These are phyloP conservation scores for Cryptus armator DNA, from an alignment of 2,888 invertebrate genomes.

Conservation along the genomic window DNA sequence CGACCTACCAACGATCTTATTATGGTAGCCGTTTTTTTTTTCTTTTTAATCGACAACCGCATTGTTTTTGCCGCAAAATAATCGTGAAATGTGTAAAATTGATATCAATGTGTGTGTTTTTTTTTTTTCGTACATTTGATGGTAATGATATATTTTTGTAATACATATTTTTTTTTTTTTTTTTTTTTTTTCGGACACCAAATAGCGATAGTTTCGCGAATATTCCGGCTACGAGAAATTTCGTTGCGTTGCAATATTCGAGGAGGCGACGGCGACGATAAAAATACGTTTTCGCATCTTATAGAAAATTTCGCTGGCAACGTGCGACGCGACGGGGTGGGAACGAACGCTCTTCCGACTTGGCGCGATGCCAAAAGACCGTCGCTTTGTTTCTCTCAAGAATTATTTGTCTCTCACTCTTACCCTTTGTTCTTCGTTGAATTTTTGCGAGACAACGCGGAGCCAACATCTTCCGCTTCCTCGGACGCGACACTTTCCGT, in stretches of 20 bases:
- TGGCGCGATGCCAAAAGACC: conserved; percentile 60
- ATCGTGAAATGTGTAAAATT: too few relatives aligned
- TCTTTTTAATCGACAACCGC: too few relatives aligned
- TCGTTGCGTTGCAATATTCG: conserved; percentile 46
- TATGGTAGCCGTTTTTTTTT: not conserved
- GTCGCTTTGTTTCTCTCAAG: conserved; percentile 47
- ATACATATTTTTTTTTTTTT: not conserved
- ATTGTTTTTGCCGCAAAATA: too few relatives aligned
- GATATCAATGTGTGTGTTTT: too few relatives aligned
- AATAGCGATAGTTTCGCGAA: not conserved
- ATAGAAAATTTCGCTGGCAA: conserved; percentile 54
- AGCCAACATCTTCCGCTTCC: conserved; percentile 42
- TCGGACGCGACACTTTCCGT: conserved; percentile 23
- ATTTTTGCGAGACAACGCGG: conserved; percentile 27
- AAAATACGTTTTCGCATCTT: conserved; percentile 61
- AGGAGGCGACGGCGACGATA: conserved; percentile 44
- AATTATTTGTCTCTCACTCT: conserved; percentile 5
- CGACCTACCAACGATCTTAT: conserved; percentile 7
- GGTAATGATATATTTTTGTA: too few relatives aligned
- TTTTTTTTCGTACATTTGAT: too few relatives aligned
- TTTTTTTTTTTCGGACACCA: not conserved
- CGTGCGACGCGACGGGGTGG: conserved; percentile 27
- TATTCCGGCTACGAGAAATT: conserved; percentile 18
- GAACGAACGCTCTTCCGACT: conserved; percentile 51
- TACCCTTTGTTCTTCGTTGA: conserved; percentile 25